Evolutionary conservation across 2,113 vertebrate species (phyloP), one percentile per base, ranked within the genome.

Genomic region (Rattus rattus): DNA sequence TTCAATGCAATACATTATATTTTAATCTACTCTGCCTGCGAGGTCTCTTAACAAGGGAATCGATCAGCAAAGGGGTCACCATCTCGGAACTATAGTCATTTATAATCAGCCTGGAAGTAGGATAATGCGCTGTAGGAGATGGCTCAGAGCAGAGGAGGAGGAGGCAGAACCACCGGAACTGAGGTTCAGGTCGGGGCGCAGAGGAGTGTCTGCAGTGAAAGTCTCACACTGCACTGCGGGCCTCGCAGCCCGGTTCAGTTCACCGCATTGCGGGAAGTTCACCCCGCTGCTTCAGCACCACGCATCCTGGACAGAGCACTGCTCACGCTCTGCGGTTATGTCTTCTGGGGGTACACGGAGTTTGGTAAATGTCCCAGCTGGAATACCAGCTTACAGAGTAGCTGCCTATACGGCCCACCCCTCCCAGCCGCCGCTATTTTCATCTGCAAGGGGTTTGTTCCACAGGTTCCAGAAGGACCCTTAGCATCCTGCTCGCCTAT

Each of bases 11-110:
- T 95, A n/a, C 96, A 94, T 96, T 97, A 94, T 92, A 93, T 94
- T 97, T 97, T 97, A 97, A 97, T 97, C 95, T 96, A 84, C 92
- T 95, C 80, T 95, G 92, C 73, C 73, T 96, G 89, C 83, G 81
- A 1, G 72, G 92, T 88, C 94, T 86, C 75, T 95, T 88, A 94
- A 85, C 61, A 93, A 77, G 69, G 52, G 81, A 97, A 96, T 95
- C 20, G 1, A 95, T 96, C 85, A 94, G 54, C 0, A 94, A 70
- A 1, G 36, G 87, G 92, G 79, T 94, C 92, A 88, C 85, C 63
- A 61, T 79, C 81, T 83, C 56, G 0, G 0, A 0, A 24, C 80
- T 1, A 52, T 19, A 52, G 88, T 89, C 83, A 61, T 97, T 97
- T 96, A 89, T 94, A 92, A 96, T 56, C 81, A 88, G 69, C 47